Evolutionary conservation across 2,888 invertebrate genomes (phyloP).

Genomic region (Pseudococcus longispinus): DNA sequence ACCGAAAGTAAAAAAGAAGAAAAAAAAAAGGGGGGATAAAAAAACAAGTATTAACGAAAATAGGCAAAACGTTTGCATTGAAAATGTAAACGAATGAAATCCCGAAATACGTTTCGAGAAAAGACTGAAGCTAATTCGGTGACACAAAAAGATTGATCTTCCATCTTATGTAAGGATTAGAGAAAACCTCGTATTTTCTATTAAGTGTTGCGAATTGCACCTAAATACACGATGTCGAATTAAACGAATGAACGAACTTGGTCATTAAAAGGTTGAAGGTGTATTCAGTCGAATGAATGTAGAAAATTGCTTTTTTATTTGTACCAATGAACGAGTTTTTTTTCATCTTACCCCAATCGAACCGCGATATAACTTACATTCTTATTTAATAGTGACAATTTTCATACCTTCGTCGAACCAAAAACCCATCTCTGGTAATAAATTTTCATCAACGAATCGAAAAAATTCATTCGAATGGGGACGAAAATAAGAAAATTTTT

Average conservation of each 20-base stretch:
- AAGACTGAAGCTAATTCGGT: not conserved
- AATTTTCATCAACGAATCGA: not conserved
- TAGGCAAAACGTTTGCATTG: not conserved
- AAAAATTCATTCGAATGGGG: not conserved
- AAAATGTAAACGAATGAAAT: conserved; percentile 15
- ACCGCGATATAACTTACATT: not conserved
- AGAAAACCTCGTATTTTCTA: not conserved
- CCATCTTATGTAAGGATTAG: not conserved
- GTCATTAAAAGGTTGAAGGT: not conserved
- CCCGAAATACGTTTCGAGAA: not conserved
- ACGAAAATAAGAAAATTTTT: not conserved
- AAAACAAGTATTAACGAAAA: not conserved
- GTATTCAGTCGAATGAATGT: not conserved
- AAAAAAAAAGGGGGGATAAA: not conserved
- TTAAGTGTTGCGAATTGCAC: not conserved
- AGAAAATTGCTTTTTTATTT: conserved; percentile 19
- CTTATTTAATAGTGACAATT: not conserved
- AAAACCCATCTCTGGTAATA: not conserved
- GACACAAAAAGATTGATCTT: conserved; percentile 36
- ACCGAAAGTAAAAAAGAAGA: not conserved
- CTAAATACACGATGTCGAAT: not conserved
- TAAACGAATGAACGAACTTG: not conserved
- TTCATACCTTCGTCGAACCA: not conserved
- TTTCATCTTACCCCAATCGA: not conserved
- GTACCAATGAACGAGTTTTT: not conserved